phyloP scores from a whole-genome alignment of 2,888 invertebrate species.

The Thereva nobilitata region DNA sequence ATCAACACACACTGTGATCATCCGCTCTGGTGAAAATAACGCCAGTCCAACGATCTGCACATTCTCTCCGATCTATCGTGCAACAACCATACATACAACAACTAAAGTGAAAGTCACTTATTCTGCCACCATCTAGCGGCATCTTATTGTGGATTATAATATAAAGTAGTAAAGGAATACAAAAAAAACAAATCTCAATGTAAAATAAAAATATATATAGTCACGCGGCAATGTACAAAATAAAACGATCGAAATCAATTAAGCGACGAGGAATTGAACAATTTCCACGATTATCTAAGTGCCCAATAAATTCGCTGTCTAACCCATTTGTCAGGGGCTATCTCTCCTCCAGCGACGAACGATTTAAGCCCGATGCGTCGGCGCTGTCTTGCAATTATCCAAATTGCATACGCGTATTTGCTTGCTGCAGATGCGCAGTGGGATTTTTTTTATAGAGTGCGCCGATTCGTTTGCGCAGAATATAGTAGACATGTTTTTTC shows the following conservation, averaged over 20 bases:
- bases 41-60: background rate
- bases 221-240: background rate
- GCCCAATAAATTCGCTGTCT: slow-evolving; percentile 58
- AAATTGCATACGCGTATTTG: slow-evolving; percentile 13
- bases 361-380: slow-evolving; percentile 31
- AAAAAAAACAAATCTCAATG: slow-evolving; percentile 3
- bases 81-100: no score
- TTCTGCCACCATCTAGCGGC: no score
- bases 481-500: no score
- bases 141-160: no score
- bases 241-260: slow-evolving; percentile 34
- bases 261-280: slow-evolving; percentile 37
- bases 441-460: no score
- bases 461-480: no score
- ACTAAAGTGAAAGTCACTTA: no score
- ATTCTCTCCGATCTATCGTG: no score
- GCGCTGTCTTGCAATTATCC: slow-evolving; percentile 30
- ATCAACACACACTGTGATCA: slow-evolving; percentile 14
- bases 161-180: background rate
- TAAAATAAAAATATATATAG: background rate
- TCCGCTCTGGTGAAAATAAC: slow-evolving; percentile 8
- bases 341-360: slow-evolving; percentile 12
- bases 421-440: no score
- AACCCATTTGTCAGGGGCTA: slow-evolving; percentile 55
- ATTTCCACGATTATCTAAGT: slow-evolving; percentile 52